Percentiles rank a stretch among this genome's conserved stretches.
Conservation (phyloP, 2,113 vertebrate genomes). For the Oophaga pumilio region DNA sequence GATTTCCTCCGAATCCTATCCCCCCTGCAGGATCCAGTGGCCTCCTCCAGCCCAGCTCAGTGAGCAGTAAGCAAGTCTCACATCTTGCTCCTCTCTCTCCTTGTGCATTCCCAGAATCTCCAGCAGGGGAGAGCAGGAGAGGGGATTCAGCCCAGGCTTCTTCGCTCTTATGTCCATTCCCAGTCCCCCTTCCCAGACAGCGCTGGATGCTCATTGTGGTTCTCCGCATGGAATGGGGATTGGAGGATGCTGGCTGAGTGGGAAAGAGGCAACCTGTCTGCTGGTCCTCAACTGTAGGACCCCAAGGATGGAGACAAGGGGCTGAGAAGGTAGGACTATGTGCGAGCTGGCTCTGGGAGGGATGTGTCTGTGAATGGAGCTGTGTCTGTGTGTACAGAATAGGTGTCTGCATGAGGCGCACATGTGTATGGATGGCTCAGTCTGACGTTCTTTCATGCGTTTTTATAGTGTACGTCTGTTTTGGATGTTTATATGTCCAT, state of each 20-base stretch:
- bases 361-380: constrained; percentile 4
- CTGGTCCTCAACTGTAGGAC: constrained; percentile 24
- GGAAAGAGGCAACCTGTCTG: constrained; percentile 8
- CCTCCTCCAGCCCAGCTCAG: constrained; percentile 58
- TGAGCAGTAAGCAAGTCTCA: constrained; percentile 56
- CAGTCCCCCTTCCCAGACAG: constrained; percentile 36
- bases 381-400: constrained; percentile 29
- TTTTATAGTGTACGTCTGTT: background rate
- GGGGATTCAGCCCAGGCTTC: constrained; percentile 4
- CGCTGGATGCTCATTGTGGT: constrained; percentile 50
- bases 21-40: constrained; percentile 52
- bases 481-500: background rate
- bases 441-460: background rate
- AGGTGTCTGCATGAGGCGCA: constrained; percentile 31
- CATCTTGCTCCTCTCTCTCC: constrained; percentile 55
- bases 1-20: constrained; percentile 46
- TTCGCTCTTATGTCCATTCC: constrained; percentile 52
- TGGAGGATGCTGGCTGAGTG: background rate
- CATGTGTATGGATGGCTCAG: constrained; percentile 16
- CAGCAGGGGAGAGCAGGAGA: constrained; percentile 71
- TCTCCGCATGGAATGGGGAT: constrained; percentile 35
- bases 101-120: constrained; percentile 75
- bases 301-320: constrained; percentile 18
- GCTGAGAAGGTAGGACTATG: constrained; percentile 44
- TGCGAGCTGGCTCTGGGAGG: constrained; percentile 34